A percentile compares a stretch with the other conserved stretches of the same genome.
These are phyloP conservation scores for Pongo pygmaeus DNA, from an alignment of 2,113 vertebrate species.

Conservation along the genomic window DNA sequence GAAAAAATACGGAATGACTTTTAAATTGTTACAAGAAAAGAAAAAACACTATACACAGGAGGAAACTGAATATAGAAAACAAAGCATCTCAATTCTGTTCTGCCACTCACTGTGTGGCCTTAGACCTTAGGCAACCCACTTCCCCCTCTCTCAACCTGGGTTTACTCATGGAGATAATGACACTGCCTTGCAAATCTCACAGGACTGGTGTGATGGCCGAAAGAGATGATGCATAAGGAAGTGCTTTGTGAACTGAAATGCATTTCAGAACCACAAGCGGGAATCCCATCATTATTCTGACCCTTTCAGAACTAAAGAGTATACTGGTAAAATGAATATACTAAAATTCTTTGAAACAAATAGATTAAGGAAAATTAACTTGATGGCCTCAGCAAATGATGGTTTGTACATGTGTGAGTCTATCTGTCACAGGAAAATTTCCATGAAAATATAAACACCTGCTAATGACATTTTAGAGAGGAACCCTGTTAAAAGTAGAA, in stretches of 20 bases:
- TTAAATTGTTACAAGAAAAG: neutral
- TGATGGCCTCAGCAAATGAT: neutral
- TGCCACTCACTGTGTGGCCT: neutral
- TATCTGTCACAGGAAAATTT: neutral
- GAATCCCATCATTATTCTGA: neutral
- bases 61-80: neutral
- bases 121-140: neutral
- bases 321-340: neutral
- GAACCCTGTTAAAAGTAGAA: neutral
- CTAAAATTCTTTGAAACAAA: neutral
- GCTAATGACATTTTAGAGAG: neutral
- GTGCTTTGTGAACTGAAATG: neutral
- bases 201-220: neutral
- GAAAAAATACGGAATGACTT: neutral
- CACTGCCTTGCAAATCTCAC: neutral
- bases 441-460: neutral
- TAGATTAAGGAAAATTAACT: neutral
- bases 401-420: neutral
- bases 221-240: neutral
- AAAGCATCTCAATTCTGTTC: neutral
- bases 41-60: neutral
- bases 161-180: neutral
- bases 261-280: neutral
- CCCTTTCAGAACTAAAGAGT: neutral
- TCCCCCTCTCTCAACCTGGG: neutral